Evolutionary conservation across 2,113 vertebrate genomes (phyloP).

Genomic region (Nibea coibor): DNA sequence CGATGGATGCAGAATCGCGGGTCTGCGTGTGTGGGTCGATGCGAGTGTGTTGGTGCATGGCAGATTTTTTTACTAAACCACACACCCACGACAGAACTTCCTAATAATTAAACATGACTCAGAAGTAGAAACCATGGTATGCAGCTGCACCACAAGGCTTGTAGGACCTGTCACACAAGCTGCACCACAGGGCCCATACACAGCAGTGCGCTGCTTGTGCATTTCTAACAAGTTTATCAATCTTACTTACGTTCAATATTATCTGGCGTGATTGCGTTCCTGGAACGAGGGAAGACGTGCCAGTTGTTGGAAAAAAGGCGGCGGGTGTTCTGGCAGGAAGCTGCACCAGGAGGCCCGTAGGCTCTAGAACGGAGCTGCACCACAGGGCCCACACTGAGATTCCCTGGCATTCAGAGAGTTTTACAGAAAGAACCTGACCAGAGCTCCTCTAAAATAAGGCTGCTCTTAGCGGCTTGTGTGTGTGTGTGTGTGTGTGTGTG

Average conservation of each 20-base stretch:
- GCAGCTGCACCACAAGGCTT: slow-evolving; percentile 51
- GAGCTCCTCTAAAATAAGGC: slow-evolving; percentile 72
- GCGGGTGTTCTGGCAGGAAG: slow-evolving; percentile 3
- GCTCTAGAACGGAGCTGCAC: slow-evolving; percentile 51
- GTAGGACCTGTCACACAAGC: slow-evolving; percentile 41
- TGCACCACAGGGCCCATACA: slow-evolving; percentile 36
- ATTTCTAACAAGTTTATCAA: slow-evolving; percentile 18
- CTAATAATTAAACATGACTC: slow-evolving; percentile 77
- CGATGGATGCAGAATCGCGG: slow-evolving; percentile 16
- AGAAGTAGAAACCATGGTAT: slow-evolving; percentile 56
- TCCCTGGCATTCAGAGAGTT: slow-evolving; percentile 58
- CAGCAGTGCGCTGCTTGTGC: background rate
- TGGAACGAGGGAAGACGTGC: slow-evolving; percentile 13
- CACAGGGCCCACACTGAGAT: slow-evolving; percentile 49
- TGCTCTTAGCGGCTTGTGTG: slow-evolving; percentile 61
- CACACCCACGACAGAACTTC: slow-evolving; percentile 58
- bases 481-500: slow-evolving; percentile 20
- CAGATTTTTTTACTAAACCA: slow-evolving; percentile 54
- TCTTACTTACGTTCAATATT: background rate
- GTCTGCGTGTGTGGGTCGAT: slow-evolving; percentile 12
- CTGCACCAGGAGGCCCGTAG: slow-evolving; percentile 32
- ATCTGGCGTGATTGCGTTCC: slow-evolving; percentile 1
- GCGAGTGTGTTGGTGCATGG: slow-evolving; percentile 16
- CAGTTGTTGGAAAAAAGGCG: slow-evolving; percentile 18
- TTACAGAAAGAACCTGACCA: slow-evolving; percentile 63